phyloP scores from a whole-genome alignment of 1,140 invertebrate species.

The Conus betulinus region DNA sequence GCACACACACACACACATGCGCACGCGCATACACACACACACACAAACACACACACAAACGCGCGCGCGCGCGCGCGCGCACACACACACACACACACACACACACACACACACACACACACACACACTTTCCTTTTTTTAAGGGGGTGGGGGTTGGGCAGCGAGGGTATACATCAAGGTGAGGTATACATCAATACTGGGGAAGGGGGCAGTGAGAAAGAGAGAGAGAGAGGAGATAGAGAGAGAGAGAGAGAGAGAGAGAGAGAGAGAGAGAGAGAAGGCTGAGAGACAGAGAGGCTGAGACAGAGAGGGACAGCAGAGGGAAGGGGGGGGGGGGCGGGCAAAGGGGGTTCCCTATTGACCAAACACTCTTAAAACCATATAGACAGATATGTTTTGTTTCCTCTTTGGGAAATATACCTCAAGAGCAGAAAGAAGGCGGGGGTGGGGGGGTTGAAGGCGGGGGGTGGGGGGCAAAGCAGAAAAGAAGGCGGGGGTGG shows the following conservation, averaged over 20 bases:
- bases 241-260: constrained; percentile 24
- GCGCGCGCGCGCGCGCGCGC: background rate
- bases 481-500: background rate
- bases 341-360: too few relatives aligned
- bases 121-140: background rate
- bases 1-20: background rate
- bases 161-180: too few relatives aligned
- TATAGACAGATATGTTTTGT: too few relatives aligned
- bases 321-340: too few relatives aligned
- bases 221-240: constrained; percentile 1
- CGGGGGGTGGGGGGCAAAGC: background rate
- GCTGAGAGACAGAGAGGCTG: constrained; percentile 19
- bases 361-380: too few relatives aligned
- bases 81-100: constrained; percentile 15
- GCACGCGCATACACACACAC: background rate
- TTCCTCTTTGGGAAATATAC: too few relatives aligned
- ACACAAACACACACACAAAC: background rate
- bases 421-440: background rate
- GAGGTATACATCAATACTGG: too few relatives aligned
- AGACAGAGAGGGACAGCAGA: constrained; percentile 7
- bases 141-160: too few relatives aligned
- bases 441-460: constrained; percentile 1
- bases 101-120: constrained; percentile 17
- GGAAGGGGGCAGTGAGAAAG: background rate
- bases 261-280: constrained; percentile 11